These are phyloP conservation scores for Pseudopipra pipra DNA, from an alignment of 2,113 vertebrate genomes.

Conservation along the genomic window DNA sequence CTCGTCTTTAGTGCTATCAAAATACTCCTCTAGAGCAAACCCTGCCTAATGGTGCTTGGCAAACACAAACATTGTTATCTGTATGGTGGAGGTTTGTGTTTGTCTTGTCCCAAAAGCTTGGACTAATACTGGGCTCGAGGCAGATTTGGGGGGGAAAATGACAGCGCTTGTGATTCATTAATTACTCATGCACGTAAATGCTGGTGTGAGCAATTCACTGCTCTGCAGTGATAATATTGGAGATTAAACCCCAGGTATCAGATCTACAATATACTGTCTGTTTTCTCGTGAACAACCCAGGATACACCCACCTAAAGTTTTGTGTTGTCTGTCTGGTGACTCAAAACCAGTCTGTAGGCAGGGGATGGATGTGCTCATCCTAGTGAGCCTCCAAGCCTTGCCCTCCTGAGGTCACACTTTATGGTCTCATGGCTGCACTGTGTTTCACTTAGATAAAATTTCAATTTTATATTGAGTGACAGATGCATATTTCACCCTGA, in stretches of 20 bases:
- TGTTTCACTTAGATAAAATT: neutral
- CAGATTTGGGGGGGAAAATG: neutral
- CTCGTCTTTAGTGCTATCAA: neutral
- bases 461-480: neutral
- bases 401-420: neutral
- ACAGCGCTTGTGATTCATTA: neutral
- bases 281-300: accelerated
- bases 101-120: neutral
- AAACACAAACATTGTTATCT: neutral
- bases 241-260: neutral
- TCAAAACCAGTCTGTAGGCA: neutral
- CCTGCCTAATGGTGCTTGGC: neutral
- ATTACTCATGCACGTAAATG: accelerated
- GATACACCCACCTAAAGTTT: accelerated
- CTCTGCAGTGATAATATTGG: accelerated
- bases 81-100: neutral
- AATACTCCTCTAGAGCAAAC: neutral
- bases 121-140: accelerated
- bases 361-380: neutral
- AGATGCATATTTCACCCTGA: neutral
- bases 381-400: neutral
- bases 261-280: neutral
- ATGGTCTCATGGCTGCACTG: neutral
- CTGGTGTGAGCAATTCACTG: neutral
- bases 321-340: neutral